Percentiles rank a stretch among this genome's conserved stretches.
phyloP scores from a whole-genome alignment of 2,113 vertebrate species.

The Pristiophorus japonicus region DNA sequence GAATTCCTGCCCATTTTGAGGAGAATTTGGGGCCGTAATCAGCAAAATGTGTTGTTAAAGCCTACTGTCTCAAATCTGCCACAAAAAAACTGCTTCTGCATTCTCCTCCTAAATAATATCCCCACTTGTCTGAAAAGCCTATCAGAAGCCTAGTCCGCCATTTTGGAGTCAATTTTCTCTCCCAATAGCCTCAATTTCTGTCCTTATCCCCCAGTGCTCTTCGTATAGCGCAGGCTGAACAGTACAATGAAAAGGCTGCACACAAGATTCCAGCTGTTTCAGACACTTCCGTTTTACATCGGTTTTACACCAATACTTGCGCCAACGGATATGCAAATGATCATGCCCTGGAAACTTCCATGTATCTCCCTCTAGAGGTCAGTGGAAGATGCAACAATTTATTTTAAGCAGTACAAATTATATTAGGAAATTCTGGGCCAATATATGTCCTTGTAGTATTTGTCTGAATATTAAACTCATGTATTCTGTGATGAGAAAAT shows the following conservation, averaged over 20 bases:
- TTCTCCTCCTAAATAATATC: neutral
- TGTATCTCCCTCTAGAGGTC: neutral
- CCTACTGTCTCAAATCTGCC: neutral
- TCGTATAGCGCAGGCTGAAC: neutral
- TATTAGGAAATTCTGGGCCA: neutral
- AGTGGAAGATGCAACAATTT: neutral
- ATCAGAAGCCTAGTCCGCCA: neutral
- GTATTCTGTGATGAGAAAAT: neutral
- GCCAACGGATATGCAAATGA: neutral
- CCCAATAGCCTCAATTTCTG: neutral
- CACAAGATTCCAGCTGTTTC: neutral
- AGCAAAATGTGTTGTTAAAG: neutral
- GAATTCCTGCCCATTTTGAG: neutral
- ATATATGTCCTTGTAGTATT: neutral
- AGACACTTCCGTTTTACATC: neutral
- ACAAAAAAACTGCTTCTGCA: neutral
- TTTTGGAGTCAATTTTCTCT: neutral
- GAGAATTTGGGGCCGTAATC: neutral
- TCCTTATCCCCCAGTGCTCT: neutral
- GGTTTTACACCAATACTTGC: neutral
- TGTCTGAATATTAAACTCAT: neutral
- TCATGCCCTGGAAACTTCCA: neutral
- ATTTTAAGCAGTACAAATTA: constrained; percentile 15
- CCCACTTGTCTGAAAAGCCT: neutral
- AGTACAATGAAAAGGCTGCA: neutral